Percentiles rank a stretch among this genome's conserved stretches.
Conservation (phyloP, 2,113 vertebrate species). For the Muscicapa adusta region DNA sequence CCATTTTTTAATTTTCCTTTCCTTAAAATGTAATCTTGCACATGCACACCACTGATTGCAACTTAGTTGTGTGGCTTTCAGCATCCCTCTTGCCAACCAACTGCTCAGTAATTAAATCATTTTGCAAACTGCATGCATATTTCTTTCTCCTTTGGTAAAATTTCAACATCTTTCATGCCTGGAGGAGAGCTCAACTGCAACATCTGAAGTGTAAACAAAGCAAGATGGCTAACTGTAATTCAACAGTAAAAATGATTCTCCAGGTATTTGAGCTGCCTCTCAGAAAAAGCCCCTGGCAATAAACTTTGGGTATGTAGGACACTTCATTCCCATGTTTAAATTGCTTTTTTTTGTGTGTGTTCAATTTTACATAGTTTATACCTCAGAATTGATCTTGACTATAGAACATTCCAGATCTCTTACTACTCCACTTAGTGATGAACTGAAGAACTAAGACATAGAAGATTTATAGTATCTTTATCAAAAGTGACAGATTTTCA, state of each 20-base stretch:
- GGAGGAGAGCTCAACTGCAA: background rate
- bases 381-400: background rate
- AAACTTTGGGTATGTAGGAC: background rate
- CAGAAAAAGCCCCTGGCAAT: background rate
- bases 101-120: background rate
- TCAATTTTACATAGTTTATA: background rate
- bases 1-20: background rate
- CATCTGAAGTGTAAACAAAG: background rate
- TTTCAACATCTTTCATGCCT: background rate
- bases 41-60: background rate
- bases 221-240: background rate
- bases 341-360: background rate
- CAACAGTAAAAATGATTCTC: background rate
- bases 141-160: background rate
- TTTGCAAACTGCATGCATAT: background rate
- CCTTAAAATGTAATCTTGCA: background rate
- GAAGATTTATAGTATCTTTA: background rate
- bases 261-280: background rate
- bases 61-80: background rate
- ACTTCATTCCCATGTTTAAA: background rate
- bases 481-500: background rate
- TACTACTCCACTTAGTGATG: background rate
- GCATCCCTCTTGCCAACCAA: background rate
- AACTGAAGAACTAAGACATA: background rate
- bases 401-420: background rate